Percentiles rank a stretch among this genome's conserved stretches.
phyloP scores from a whole-genome alignment of 2,797 vertebrate genomes.

The Phalanger gymnotis region DNA sequence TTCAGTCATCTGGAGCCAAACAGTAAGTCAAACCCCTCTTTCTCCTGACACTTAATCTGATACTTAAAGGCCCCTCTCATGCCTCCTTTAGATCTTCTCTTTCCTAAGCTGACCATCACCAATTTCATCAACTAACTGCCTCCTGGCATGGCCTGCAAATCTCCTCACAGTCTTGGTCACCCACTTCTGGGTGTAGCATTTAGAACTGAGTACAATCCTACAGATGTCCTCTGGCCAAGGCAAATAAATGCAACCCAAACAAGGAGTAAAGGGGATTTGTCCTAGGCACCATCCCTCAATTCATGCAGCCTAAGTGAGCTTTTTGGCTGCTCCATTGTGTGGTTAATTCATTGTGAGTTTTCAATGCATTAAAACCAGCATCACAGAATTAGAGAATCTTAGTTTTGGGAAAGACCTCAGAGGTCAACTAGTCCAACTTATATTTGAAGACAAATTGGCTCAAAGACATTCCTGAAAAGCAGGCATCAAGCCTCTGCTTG shows the following conservation, averaged over 20 bases:
- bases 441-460: not conserved
- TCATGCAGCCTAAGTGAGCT: not conserved
- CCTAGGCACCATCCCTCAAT: not conserved
- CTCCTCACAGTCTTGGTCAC: not conserved
- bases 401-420: not conserved
- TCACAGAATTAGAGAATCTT: not conserved
- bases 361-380: not conserved
- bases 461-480: not conserved
- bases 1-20: not conserved
- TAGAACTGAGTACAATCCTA: not conserved
- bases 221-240: not conserved
- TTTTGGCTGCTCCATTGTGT: not conserved
- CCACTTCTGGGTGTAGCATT: not conserved
- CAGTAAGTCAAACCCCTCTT: not conserved
- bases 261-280: not conserved
- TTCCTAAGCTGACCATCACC: not conserved
- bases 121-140: not conserved
- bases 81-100: not conserved
- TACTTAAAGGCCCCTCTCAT: not conserved
- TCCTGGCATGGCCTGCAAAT: not conserved
- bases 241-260: not conserved
- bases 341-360: not conserved
- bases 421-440: not conserved
- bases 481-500: not conserved
- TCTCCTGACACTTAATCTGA: not conserved